phyloP scores from a whole-genome alignment of 2,888 invertebrate genomes.

The Nebria salina region DNA sequence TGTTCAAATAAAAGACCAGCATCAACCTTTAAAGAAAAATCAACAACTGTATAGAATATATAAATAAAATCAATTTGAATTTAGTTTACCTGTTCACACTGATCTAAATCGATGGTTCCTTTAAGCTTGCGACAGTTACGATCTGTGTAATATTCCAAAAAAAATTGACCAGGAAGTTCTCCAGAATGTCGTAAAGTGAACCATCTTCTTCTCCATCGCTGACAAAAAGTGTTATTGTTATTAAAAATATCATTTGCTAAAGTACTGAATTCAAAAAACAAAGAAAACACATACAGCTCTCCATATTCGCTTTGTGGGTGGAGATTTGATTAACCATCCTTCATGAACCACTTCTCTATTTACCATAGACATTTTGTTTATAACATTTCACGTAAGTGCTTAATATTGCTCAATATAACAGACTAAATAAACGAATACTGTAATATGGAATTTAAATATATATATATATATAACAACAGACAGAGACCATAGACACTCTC shows the following conservation, averaged over 20 bases:
- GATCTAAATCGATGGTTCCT: slow-evolving; percentile 92
- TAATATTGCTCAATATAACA: not conserved
- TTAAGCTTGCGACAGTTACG: slow-evolving; percentile 84
- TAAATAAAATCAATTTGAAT: slow-evolving; percentile 20
- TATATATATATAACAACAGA: too few relatives aligned
- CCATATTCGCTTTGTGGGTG: slow-evolving; percentile 91
- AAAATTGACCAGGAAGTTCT: slow-evolving; percentile 92
- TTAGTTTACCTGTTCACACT: slow-evolving; percentile 87
- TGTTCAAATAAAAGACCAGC: slow-evolving; percentile 86
- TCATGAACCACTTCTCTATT: slow-evolving; percentile 81
- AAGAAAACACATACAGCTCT: slow-evolving; percentile 77
- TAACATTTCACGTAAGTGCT: slow-evolving; percentile 14
- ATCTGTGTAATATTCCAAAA: slow-evolving; percentile 93
- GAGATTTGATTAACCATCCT: slow-evolving; percentile 96
- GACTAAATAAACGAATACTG: not conserved
- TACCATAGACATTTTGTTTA: slow-evolving; percentile 61
- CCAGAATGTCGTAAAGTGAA: slow-evolving; percentile 91
- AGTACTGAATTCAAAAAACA: slow-evolving; percentile 41
- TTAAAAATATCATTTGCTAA: slow-evolving; percentile 47
- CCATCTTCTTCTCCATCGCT: slow-evolving; percentile 97
- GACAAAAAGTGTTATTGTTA: slow-evolving; percentile 50
- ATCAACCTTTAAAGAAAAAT: slow-evolving; percentile 69
- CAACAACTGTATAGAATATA: not conserved
- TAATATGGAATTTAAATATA: not conserved
- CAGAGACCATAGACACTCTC: too few relatives aligned